Base-by-base conservation (phyloP, 2,888 invertebrate genomes). In the Drosophila incognita region DNA sequence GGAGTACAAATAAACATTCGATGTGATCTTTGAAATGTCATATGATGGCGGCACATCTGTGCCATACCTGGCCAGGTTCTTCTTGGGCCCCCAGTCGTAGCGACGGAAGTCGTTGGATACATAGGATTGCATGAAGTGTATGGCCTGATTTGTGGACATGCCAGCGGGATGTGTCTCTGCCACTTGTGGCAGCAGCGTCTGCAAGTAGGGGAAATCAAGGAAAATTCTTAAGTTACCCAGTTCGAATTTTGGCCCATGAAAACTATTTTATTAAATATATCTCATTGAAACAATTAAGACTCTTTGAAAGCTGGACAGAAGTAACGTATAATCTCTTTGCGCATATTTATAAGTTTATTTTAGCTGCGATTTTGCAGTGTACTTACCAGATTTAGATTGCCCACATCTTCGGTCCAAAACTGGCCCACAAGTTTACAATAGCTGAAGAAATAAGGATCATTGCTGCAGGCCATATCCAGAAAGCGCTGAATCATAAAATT, bases 131-230 rank as follows among this genome's bases (percentile, higher is more conserved):
- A 92, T 74, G 53, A 72, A 91, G 48, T 92, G 91, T 33, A 91
- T 92, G 11, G 79, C 82, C 67, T 92, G 91, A 42, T 92, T 89
- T 8, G 89, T 81, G 5, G 92, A 91, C 8, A 92, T 81, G 5
- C 91, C 92, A 27, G 92, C 91, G 0, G 91, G 92, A 81, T 91
- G 92, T 0, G 92, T 90, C 67, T 92, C 91, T 0, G 82, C 85
- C 15, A 91, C 63, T 62, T 79, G 81, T 0, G 91, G 85, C 2
- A 91, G 70, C 0, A 91, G 71, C 0, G 92, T 91, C 83, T 91
- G 42, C 5, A 42, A 42, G 21, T 1, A 61, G 33, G 8, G 21
- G 21, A 11, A 40, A n/a, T n/a, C n/a, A 1, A 40, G 2, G 1
- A n/a, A 40, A 11, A 11, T n/a, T 40, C 11, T 11, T n/a, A 10